phyloP scores from a whole-genome alignment of 2,888 invertebrate species.

The Tanytarsus gracilentus region DNA sequence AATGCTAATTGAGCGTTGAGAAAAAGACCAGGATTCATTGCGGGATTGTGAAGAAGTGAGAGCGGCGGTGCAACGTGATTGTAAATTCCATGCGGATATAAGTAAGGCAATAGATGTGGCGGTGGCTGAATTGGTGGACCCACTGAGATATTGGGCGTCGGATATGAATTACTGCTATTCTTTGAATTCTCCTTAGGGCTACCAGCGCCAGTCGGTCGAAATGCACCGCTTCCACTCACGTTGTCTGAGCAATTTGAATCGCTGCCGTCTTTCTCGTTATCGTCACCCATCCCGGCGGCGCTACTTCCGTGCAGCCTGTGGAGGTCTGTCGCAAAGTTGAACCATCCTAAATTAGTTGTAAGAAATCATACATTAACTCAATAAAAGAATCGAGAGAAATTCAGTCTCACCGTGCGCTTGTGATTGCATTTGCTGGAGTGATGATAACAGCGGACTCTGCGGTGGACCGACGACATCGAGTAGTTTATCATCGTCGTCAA shows the following conservation, averaged over 20 bases:
- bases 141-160: constrained; percentile 86
- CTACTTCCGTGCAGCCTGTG: constrained; percentile 29
- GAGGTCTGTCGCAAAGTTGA: constrained; percentile 39
- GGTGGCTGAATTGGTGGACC: constrained; percentile 91
- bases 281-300: too few species aligned
- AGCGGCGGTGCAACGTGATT: constrained; percentile 58
- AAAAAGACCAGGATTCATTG: constrained; percentile 72
- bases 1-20: constrained; percentile 83
- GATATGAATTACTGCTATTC: constrained; percentile 55
- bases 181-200: constrained; percentile 47
- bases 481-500: constrained; percentile 72
- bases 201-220: constrained; percentile 43
- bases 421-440: constrained; percentile 44
- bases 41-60: constrained; percentile 52
- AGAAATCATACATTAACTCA: background rate
- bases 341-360: constrained; percentile 49
- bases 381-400: constrained; percentile 30
- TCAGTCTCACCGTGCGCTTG: constrained; percentile 43
- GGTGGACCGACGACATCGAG: constrained; percentile 83
- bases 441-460: constrained; percentile 63
- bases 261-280: constrained; percentile 57
- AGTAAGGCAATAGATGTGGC: constrained; percentile 78
- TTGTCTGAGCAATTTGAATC: constrained; percentile 66
- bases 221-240: constrained; percentile 45
- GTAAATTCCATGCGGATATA: constrained; percentile 84